These are phyloP conservation scores for Chaitophorus viminalis DNA, from an alignment of 2,888 invertebrate genomes.

Conservation along the genomic window DNA sequence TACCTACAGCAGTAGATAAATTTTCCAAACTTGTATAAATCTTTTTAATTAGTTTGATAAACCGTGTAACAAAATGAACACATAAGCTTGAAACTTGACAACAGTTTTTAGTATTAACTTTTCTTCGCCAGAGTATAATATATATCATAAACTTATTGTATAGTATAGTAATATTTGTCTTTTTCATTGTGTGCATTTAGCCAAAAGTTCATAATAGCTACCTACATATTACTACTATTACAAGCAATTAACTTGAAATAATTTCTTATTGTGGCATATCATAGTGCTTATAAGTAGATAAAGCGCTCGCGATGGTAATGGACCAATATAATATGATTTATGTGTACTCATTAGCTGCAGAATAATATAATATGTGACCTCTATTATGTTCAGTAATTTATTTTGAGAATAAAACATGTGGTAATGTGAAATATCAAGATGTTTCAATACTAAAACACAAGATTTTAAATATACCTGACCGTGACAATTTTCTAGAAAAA, in stretches of 20 bases:
- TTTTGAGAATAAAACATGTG: neutral
- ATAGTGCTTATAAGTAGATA: neutral
- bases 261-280: neutral
- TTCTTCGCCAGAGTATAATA: neutral
- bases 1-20: neutral
- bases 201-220: neutral
- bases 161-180: no score
- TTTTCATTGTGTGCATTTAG: no score
- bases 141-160: no score
- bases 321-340: neutral
- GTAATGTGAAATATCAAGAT: no score
- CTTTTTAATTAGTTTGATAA: slow-evolving; percentile 6
- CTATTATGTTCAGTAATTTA: neutral
- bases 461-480: neutral
- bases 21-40: neutral
- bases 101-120: neutral
- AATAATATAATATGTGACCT: neutral
- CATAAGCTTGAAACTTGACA: neutral
- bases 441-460: neutral
- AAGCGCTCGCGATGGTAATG: neutral
- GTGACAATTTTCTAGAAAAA: neutral
- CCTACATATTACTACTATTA: neutral
- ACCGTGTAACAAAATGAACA: neutral
- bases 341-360: neutral
- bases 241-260: neutral